Evolutionary conservation across 2,113 vertebrate species (phyloP).

Genomic region (Brienomyrus brachyistius): DNA sequence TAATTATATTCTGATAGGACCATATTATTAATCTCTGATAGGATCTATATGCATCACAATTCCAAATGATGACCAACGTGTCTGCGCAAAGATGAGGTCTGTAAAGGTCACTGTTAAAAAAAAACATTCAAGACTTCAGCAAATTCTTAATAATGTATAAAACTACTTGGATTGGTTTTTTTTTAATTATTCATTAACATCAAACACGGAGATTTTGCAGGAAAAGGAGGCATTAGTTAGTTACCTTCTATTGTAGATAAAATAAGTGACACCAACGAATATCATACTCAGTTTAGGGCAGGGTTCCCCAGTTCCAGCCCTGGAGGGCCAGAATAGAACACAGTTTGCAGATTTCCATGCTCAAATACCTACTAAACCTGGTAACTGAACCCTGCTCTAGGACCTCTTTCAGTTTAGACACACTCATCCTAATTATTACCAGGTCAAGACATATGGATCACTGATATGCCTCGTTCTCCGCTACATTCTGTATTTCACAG

Average conservation of each 20-base stretch:
- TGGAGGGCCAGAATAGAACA: background rate
- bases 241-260: background rate
- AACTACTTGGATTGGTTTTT: background rate
- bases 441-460: too few relatives aligned
- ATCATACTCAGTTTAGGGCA: background rate
- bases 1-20: background rate
- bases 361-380: background rate
- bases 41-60: background rate
- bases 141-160: background rate
- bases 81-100: background rate
- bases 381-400: background rate
- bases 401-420: too few relatives aligned
- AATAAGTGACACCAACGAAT: background rate
- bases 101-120: background rate
- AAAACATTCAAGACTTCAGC: background rate
- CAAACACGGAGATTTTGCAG: background rate
- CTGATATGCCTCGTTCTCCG: too few relatives aligned
- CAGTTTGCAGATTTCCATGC: background rate
- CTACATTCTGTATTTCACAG: too few relatives aligned
- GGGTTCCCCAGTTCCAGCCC: background rate
- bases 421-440: too few relatives aligned
- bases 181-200: background rate
- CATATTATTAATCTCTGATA: background rate
- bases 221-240: background rate
- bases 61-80: background rate